Conservation (phyloP, 1,140 invertebrate species). For the Hermatobates lingyangjiaoensis region DNA sequence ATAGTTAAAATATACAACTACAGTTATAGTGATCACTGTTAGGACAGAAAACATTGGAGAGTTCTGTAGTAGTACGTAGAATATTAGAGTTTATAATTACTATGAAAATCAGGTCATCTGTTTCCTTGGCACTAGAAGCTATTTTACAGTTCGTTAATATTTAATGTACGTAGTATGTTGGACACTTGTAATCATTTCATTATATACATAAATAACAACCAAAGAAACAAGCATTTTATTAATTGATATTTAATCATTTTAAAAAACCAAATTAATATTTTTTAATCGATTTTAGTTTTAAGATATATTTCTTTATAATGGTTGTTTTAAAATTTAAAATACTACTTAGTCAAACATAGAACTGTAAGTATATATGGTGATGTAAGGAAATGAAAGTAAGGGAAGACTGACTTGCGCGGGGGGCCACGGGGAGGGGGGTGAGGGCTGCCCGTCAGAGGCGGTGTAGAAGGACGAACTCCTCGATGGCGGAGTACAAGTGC, state of each 20-base stretch:
- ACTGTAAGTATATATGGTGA: background rate
- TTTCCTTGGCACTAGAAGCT: too few species aligned
- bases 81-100: too few species aligned
- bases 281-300: background rate
- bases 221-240: too few species aligned
- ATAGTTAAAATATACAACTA: too few species aligned
- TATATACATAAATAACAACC: too few species aligned
- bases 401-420: slow-evolving; percentile 52
- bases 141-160: too few species aligned
- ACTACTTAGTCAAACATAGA: background rate
- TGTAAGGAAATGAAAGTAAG: background rate
- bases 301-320: background rate
- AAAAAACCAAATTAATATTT: background rate
- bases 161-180: too few species aligned
- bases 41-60: too few species aligned
- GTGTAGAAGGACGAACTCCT: slow-evolving; percentile 43
- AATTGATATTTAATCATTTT: background rate
- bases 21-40: too few species aligned
- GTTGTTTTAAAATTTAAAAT: background rate
- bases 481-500: slow-evolving; percentile 38
- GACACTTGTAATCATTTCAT: too few species aligned
- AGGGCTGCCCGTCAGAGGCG: slow-evolving; percentile 38
- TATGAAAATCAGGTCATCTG: too few species aligned
- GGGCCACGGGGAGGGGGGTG: slow-evolving; percentile 30
- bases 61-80: too few species aligned